Percentiles rank a stretch among this genome's conserved stretches.
These are phyloP conservation scores for Arizona elegans DNA, from an alignment of 2,113 vertebrate genomes.

Conservation along the genomic window DNA sequence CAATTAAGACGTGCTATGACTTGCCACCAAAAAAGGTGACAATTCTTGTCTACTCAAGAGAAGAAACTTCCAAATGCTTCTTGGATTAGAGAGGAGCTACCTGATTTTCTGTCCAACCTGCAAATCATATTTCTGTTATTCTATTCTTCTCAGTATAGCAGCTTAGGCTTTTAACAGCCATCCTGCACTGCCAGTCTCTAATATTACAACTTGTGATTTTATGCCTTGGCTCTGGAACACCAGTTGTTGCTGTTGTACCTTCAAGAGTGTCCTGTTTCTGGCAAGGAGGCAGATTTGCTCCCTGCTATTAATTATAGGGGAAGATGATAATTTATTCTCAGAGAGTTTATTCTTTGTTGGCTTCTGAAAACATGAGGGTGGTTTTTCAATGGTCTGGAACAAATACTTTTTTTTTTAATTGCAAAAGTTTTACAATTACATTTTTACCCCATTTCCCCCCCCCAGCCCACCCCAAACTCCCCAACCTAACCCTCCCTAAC, in stretches of 20 bases:
- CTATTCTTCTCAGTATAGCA: not conserved
- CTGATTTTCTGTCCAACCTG: not conserved
- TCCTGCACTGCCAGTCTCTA: not conserved
- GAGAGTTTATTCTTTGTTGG: not conserved
- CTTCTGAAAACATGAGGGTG: not conserved
- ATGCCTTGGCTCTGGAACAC: not conserved
- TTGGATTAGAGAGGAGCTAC: not conserved
- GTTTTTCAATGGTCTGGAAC: not conserved
- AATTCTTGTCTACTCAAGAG: not conserved
- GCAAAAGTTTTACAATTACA: too few species aligned
- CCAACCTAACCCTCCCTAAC: too few species aligned
- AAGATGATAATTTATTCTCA: not conserved
- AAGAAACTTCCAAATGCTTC: not conserved
- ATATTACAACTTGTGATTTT: not conserved
- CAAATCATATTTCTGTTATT: not conserved
- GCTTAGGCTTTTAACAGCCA: not conserved
- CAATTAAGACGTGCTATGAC: not conserved
- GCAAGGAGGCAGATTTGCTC: not conserved
- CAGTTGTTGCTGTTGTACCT: not conserved
- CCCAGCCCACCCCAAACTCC: too few species aligned
- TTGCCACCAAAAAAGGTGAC: too few species aligned
- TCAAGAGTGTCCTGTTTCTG: not conserved
- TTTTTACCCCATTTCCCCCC: too few species aligned
- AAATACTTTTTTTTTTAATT: too few species aligned
- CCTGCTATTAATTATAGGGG: not conserved